These are phyloP conservation scores for Clarias macrocephalus DNA, from an alignment of 2,113 vertebrate species.

Conservation along the genomic window DNA sequence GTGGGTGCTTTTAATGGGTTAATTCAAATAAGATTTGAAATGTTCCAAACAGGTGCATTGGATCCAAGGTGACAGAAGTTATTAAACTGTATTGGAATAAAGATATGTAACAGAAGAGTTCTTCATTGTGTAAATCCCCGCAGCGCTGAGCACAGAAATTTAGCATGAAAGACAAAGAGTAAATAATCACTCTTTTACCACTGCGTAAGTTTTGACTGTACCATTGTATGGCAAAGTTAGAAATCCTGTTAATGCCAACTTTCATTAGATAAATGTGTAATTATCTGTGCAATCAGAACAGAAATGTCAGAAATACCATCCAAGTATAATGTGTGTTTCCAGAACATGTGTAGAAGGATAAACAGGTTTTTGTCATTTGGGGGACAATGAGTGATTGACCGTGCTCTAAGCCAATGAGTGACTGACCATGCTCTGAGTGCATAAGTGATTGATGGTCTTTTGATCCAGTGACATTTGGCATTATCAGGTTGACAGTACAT, in stretches of 20 bases:
- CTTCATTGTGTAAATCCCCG: background rate
- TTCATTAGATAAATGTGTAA: slow-evolving; percentile 15
- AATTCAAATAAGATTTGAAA: background rate
- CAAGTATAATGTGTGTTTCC: slow-evolving; percentile 2
- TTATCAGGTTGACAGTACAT: too few relatives aligned
- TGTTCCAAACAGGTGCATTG: background rate
- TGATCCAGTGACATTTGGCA: too few relatives aligned
- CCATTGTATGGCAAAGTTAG: background rate
- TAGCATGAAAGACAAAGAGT: background rate
- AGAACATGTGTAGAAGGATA: background rate
- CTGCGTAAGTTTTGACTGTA: background rate
- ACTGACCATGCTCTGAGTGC: too few relatives aligned
- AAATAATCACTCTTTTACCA: background rate
- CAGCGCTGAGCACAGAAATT: background rate
- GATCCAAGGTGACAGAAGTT: slow-evolving; percentile 1
- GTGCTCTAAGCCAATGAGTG: too few relatives aligned
- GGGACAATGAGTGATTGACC: too few relatives aligned
- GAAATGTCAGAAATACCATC: background rate
- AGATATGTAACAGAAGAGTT: slow-evolving; percentile 7
- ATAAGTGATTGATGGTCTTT: too few relatives aligned
- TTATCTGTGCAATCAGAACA: background rate
- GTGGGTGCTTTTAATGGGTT: background rate
- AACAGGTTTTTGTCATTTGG: background rate
- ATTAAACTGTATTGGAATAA: background rate
- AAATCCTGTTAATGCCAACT: slow-evolving; percentile 2